phyloP scores from a whole-genome alignment of 1,140 invertebrate genomes.

The Ladona fulva region DNA sequence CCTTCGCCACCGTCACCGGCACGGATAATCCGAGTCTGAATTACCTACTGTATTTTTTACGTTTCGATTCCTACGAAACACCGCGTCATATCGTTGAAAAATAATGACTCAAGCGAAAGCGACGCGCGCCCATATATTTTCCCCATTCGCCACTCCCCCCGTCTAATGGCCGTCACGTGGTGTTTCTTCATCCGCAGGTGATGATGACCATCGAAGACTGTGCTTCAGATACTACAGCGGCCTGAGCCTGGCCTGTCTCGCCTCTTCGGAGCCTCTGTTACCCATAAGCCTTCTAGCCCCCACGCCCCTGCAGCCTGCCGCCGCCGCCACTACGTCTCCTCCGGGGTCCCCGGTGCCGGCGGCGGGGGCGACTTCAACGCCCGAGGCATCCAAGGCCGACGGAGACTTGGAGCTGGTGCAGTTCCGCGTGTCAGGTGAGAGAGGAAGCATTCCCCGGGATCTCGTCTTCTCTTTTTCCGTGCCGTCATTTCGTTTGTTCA shows the following conservation, averaged over 20 bases:
- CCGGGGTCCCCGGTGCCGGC: constrained; percentile 25
- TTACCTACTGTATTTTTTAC: not conserved
- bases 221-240: constrained; percentile 43
- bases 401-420: not conserved
- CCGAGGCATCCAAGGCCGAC: not conserved
- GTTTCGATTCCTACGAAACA: not conserved
- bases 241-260: constrained; percentile 37
- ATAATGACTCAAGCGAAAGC: not conserved
- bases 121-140: not conserved
- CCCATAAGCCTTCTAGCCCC: not conserved
- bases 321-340: constrained; percentile 44
- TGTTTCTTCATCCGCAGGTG: not conserved
- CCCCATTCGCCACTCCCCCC: not conserved
- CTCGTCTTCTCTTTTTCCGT: too few species aligned
- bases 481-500: too few species aligned
- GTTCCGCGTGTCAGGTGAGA: not conserved
- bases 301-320: constrained; percentile 36
- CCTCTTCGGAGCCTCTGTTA: constrained; percentile 37
- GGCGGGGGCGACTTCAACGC: not conserved
- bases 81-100: not conserved
- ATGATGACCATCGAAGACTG: constrained; percentile 28
- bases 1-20: too few species aligned
- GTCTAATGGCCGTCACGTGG: not conserved
- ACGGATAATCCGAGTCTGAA: too few species aligned
- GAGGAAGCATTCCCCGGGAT: not conserved